A percentile compares a stretch with the other conserved stretches of the same genome.
These are phyloP conservation scores for Athetis lepigone DNA, from an alignment of 2,888 invertebrate genomes.

Conservation along the genomic window DNA sequence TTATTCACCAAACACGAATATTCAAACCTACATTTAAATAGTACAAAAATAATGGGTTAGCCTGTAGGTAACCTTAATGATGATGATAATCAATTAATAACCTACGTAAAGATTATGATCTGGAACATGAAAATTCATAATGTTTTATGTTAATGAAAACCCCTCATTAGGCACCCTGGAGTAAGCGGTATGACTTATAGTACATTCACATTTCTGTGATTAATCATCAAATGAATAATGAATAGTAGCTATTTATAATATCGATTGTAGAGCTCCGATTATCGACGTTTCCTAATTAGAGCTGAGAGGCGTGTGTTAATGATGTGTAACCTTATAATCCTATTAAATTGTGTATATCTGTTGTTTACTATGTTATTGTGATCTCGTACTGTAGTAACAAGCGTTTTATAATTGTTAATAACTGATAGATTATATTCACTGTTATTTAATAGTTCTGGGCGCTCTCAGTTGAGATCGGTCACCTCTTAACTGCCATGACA, in stretches of 20 bases:
- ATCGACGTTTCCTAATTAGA: constrained; percentile 50
- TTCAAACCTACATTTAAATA: background rate
- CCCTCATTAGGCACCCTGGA: constrained; percentile 11
- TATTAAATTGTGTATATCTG: constrained; percentile 33
- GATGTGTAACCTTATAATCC: constrained; percentile 52
- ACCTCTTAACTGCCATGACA: no score
- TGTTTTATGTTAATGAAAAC: constrained; percentile 20
- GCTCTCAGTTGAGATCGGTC: no score
- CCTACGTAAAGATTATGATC: background rate
- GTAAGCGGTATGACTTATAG: constrained; percentile 6
- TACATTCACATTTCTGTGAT: constrained; percentile 22
- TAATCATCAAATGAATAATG: constrained; percentile 29
- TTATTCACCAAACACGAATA: background rate
- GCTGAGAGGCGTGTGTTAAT: constrained; percentile 35
- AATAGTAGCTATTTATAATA: constrained; percentile 38
- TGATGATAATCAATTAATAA: constrained; percentile 3
- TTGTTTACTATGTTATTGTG: constrained; percentile 14
- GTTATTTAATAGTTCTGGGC: no score
- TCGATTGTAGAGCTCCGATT: constrained; percentile 32
- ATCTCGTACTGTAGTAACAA: background rate
- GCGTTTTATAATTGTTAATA: background rate
- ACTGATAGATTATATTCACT: background rate
- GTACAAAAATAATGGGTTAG: background rate
- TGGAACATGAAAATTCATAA: background rate
- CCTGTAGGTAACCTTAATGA: background rate